Evolutionary conservation across 2,888 invertebrate species (phyloP).

Genomic region (Melolontha melolontha): DNA sequence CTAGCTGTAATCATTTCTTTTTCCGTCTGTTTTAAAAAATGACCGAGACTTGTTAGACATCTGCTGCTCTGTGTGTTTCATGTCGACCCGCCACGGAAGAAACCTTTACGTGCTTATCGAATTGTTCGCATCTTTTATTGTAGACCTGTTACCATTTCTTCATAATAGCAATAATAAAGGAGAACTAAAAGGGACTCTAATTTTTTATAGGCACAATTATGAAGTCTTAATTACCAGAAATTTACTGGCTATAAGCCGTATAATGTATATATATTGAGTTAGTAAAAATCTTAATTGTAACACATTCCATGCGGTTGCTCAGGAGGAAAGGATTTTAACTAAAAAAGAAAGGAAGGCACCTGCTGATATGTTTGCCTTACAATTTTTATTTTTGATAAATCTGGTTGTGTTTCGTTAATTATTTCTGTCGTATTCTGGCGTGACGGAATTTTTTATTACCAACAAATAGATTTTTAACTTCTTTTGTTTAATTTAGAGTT

Average conservation of each 20-base stretch:
- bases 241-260: constrained; percentile 9
- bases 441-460: constrained; percentile 33
- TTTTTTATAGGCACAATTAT: constrained; percentile 23
- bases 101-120: constrained; percentile 35
- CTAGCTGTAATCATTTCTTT: constrained; percentile 55
- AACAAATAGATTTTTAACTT: constrained; percentile 13
- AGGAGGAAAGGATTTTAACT: constrained; percentile 29
- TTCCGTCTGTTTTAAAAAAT: constrained; percentile 52
- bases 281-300: constrained; percentile 36
- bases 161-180: constrained; percentile 10
- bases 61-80: constrained; percentile 45
- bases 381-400: constrained; percentile 37
- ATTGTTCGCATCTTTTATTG: constrained; percentile 36
- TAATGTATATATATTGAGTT: constrained; percentile 21
- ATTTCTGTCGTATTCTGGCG: constrained; percentile 25
- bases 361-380: constrained; percentile 34
- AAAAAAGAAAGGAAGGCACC: constrained; percentile 7
- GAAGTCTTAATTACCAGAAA: constrained; percentile 23
- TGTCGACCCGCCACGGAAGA: constrained; percentile 12
- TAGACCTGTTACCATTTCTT: constrained; percentile 12
- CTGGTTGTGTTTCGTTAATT: constrained; percentile 24
- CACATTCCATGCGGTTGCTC: constrained; percentile 34
- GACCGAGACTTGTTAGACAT: constrained; percentile 51
- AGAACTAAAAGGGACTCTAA: neutral
- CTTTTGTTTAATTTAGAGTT: constrained; percentile 25